Conservation (phyloP, 2,888 invertebrate genomes). For the Patella ulyssiponensis region DNA sequence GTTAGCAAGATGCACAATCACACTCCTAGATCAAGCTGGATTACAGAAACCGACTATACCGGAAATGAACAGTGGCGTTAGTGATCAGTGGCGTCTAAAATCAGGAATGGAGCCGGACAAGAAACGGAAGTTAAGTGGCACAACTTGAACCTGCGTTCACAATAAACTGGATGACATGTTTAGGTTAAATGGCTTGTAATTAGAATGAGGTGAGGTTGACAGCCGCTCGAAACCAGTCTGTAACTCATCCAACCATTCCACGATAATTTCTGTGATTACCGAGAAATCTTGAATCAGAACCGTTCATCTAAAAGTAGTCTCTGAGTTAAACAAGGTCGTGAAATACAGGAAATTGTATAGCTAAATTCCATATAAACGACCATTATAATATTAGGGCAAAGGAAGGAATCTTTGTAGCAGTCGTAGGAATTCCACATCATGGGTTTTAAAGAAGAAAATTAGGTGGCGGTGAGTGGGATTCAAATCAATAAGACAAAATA, state of each 20-base stretch:
- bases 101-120: constrained; percentile 5
- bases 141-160: neutral
- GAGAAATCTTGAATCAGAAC: too few relatives aligned
- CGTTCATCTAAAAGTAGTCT: too few relatives aligned
- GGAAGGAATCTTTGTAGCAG: too few relatives aligned
- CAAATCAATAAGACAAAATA: too few relatives aligned
- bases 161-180: constrained; percentile 11
- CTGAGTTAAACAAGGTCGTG: neutral
- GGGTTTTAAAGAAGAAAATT: too few relatives aligned
- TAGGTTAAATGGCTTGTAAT: constrained; percentile 11
- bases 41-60: constrained; percentile 4
- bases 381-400: too few relatives aligned
- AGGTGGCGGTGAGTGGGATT: too few relatives aligned
- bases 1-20: constrained; percentile 13
- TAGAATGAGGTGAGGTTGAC: constrained; percentile 8
- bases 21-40: constrained; percentile 1
- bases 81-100: constrained; percentile 7
- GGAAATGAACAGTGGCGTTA: constrained; percentile 13
- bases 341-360: constrained; percentile 2
- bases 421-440: too few relatives aligned
- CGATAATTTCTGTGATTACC: neutral
- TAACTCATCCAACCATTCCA: neutral
- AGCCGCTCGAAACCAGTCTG: neutral
- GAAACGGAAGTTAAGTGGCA: constrained; percentile 9
- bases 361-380: neutral